Evolutionary conservation across 2,888 invertebrate genomes (phyloP).

Genomic region (Adelognathus sp.): DNA sequence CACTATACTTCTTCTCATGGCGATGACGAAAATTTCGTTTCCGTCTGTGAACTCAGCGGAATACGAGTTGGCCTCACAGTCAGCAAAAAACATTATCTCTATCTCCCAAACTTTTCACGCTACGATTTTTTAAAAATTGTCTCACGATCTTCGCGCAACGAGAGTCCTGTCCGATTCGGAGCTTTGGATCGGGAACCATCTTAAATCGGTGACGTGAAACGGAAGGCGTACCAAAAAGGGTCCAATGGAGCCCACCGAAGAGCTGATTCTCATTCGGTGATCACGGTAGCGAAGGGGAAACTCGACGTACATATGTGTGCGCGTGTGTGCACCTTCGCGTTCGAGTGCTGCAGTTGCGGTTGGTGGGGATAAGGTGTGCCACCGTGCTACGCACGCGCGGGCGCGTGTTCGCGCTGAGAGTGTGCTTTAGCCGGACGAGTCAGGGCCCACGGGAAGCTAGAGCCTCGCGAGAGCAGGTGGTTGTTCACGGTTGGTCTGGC

Average conservation of each 20-base stretch:
- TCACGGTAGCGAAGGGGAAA: slow-evolving; percentile 43
- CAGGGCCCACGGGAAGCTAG: slow-evolving; percentile 53
- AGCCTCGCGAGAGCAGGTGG: slow-evolving; percentile 54
- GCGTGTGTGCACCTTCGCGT: slow-evolving; percentile 23
- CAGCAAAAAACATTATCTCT: not conserved
- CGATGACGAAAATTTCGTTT: not conserved
- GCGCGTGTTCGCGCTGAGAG: no score
- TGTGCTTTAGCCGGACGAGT: slow-evolving; percentile 52
- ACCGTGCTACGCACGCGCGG: slow-evolving; percentile 46
- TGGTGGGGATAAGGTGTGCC: slow-evolving; percentile 53
- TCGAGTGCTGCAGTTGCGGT: slow-evolving; percentile 49
- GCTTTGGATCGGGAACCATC: slow-evolving; percentile 37
- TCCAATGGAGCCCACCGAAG: slow-evolving; percentile 51
- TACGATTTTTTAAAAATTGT: no score
- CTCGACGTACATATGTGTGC: not conserved
- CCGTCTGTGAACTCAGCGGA: no score
- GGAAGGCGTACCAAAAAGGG: slow-evolving; percentile 56
- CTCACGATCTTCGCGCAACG: not conserved
- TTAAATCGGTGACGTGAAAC: slow-evolving; percentile 49
- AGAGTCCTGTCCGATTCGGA: no score
- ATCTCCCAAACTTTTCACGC: not conserved
- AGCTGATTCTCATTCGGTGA: slow-evolving; percentile 51
- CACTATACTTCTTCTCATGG: no score
- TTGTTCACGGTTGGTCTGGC: slow-evolving; percentile 59
- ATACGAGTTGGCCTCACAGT: no score